A percentile compares a stretch with the other conserved stretches of the same genome.
phyloP scores from a whole-genome alignment of 2,888 invertebrate genomes.

The Achlya flavicornis region DNA sequence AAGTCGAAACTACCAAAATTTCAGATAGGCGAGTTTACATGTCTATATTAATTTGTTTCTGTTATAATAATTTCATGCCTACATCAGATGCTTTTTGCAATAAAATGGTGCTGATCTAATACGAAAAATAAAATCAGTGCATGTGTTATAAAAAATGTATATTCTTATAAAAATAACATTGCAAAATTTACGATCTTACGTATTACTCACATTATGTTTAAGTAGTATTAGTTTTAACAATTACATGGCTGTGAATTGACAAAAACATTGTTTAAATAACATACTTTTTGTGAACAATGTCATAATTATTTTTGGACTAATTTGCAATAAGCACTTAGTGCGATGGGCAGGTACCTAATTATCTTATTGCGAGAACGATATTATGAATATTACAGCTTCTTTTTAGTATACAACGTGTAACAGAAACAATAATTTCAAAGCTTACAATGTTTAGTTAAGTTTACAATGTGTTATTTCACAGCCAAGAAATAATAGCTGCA shows the following conservation, averaged over 20 bases:
- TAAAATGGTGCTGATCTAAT: slow-evolving; percentile 2
- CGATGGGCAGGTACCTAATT: not conserved
- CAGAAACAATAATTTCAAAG: no score
- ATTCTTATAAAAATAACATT: slow-evolving; percentile 1
- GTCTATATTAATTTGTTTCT: slow-evolving; percentile 1
- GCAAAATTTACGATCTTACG: not conserved
- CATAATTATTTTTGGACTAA: not conserved
- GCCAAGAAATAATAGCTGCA: no score
- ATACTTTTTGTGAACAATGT: slow-evolving; percentile 1
- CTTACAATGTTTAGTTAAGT: no score
- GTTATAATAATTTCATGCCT: not conserved
- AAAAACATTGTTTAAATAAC: slow-evolving; percentile 8
- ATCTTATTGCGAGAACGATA: not conserved
- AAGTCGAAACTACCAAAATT: no score
- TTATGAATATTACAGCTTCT: no score
- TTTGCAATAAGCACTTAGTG: not conserved
- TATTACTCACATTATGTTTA: not conserved
- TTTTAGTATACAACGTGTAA: no score
- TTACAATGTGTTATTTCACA: no score
- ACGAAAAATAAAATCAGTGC: not conserved
- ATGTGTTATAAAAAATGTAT: not conserved
- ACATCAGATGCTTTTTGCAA: not conserved
- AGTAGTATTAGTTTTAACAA: not conserved
- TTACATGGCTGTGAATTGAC: slow-evolving; percentile 9
- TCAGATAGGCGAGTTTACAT: not conserved